Base-by-base conservation (phyloP, 2,113 vertebrate genomes). In the Electrona antarctica region DNA sequence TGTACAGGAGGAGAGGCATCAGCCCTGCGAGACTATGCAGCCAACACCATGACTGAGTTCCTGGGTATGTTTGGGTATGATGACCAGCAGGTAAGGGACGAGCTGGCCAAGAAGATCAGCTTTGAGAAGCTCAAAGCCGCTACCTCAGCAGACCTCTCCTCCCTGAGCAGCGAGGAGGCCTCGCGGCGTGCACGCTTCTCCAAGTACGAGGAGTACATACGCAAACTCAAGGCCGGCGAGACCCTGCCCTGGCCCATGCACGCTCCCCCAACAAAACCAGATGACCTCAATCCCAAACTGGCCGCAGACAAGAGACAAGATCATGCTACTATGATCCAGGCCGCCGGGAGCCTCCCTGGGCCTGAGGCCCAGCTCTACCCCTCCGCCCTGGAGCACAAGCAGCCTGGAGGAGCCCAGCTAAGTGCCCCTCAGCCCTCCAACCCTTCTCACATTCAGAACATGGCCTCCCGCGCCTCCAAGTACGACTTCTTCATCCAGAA, bases 401-500 rank as follows among this genome's bases (percentile, higher is more conserved):
- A 92, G 79, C 94, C 93, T 68, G 94, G 95, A 70, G 88, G 78
- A 73, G 87, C 94, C 81, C 95, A 95, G 76, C 86, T 96, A 76
- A 69, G 82, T 45, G 86, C 93, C 0, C 83, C 95, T 75, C 93
- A 95, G 1, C 93, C 95, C 0, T 73, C 93, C 79, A 91, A 95
- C 89, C 89, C 93, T 4, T 91, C 93, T 3, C 96, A 96, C 83
- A 94, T 97, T 88, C 96, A 97, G 86, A 96, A 93, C 90, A 91
- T 97, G 74, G 93, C 94, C 11, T 95, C 96, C 21, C 93, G 97
- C 0, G 89, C 97, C 73, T 99, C 98, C 81, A 99, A 99, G 85
- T 99, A 99, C 0, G 98, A 99, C 88, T 98, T 97, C 92, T 99
- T 96, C 84, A 99, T 99, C 88, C 97, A 98, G 81, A 99, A 98